Base-by-base conservation (phyloP, 1,140 invertebrate species). In the Heterodera carotae region DNA sequence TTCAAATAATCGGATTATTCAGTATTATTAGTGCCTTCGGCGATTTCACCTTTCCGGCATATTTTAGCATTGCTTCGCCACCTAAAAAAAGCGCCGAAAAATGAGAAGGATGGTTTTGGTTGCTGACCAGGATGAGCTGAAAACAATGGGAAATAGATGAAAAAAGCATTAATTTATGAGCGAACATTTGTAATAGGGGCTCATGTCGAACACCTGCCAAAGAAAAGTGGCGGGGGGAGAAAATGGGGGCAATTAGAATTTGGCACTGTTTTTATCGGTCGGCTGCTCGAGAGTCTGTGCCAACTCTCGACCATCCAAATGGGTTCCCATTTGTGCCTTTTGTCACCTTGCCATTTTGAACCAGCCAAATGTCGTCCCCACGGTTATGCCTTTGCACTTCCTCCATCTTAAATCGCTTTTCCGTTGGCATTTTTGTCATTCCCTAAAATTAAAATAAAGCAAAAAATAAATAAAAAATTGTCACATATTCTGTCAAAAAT, bases 1-100 rank as follows among this genome's bases (percentile, higher is more conserved):
- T 27, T n/a, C 39, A n/a, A n/a, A n/a, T n/a, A n/a, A n/a, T n/a
- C n/a, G n/a, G n/a, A n/a, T n/a, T n/a, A n/a, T n/a, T n/a, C n/a
- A n/a, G n/a, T n/a, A n/a, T n/a, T n/a, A n/a, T n/a, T n/a, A n/a
- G n/a, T n/a, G n/a, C n/a, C n/a, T n/a, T n/a, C n/a, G n/a, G n/a
- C n/a, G n/a, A n/a, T n/a, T 18, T 33, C 36, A 74, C 72, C 48
- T 74, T 74, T 64, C 72, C 72, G 15, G 72, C 72, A 64, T 74
- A 74, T 74, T 74, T 74, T 39, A 74, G 72, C 72, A 74, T 74
- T 25, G 72, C 72, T 56, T 62, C 10, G 12, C 72, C 72, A 8
- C 72, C 72, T 74, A 10, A 62, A 31, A 72, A 29, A 18, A 60
- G n/a, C n/a, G 22, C 1, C 12, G 25, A 15, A 12, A 27, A 31